Evolutionary conservation across 2,888 invertebrate species (phyloP), one percentile per base, ranked within the genome.

Genomic region (Pammene fasciana): DNA sequence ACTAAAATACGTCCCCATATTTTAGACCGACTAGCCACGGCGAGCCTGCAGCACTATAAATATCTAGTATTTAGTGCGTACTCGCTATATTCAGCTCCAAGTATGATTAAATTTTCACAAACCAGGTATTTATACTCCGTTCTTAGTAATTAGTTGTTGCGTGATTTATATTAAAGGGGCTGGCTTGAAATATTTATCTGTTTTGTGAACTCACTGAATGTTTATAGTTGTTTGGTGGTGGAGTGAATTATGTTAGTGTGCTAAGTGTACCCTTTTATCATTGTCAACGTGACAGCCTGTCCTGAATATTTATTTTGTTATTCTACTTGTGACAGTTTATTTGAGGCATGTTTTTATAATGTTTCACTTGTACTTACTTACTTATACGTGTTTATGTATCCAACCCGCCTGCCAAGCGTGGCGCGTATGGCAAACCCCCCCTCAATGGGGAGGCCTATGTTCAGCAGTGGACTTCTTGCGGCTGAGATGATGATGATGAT

Each of bases 41-140:
- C 76, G 78, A 67, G 59, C 64, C 72, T 77, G 83, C 79, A 77
- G 77, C 74, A 67, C 76, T 73, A 82, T 84, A 82, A 83, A 84
- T 82, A 80, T 72, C 41, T 10, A 66, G 71, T 70, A 71, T 76
- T 74, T 70, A 75, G 52, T 75, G 65, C 73, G 64, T 60, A 72
- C 72, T 61, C 62, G 64, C 50, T 79, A 75, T 56, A 70, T 55
- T 62, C 50, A 59, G 57, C 59, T 50, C 38, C 52, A 45, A 57
- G 65, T 64, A 57, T 68, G 59, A 68, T 65, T 70, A 60, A 70
- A 60, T 41, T 70, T 60, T 65, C 70, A 65, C 41, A 65, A 60
- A 70, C 48, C 48, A 34, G 34, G 65, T 70, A 70, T 70, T 70
- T 70, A 70, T 65, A 60, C 59, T 65, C 46, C n/a, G 45, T 48